Conservation (phyloP, 1,140 invertebrate genomes). For the Heliconius himera region DNA sequence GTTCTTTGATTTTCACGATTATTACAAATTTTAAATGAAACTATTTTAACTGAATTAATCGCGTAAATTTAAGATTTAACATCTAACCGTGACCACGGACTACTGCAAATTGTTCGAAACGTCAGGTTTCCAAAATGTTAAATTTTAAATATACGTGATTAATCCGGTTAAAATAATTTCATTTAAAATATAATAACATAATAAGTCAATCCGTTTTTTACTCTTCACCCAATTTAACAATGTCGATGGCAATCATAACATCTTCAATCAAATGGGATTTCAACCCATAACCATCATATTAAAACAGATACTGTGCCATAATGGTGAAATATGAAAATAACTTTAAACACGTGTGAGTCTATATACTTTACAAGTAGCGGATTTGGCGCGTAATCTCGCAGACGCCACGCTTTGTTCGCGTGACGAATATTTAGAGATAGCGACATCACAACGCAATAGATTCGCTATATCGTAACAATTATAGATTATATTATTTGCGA, state of each 20-base stretch:
- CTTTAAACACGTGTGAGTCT: not conserved
- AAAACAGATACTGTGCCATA: not conserved
- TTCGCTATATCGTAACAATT: constrained; percentile 31
- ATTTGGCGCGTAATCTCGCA: constrained; percentile 5
- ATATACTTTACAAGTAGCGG: not conserved
- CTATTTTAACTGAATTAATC: too few species aligned
- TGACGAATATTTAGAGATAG: constrained; percentile 20
- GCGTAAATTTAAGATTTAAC: too few species aligned
- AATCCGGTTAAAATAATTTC: too few species aligned
- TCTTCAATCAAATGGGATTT: not conserved
- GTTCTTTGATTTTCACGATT: too few species aligned
- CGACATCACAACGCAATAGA: constrained; percentile 21
- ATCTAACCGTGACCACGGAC: too few species aligned
- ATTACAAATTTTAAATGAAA: too few species aligned
- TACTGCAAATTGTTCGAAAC: too few species aligned
- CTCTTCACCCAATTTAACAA: too few species aligned
- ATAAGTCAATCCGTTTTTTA: too few species aligned
- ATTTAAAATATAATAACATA: too few species aligned
- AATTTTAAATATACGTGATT: too few species aligned
- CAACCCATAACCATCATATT: not conserved
- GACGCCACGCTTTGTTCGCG: constrained; percentile 36
- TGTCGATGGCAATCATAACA: not conserved
- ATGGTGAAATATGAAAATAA: not conserved
- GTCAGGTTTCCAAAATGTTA: too few species aligned
- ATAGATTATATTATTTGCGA: not conserved